Base-by-base conservation (phyloP, 2,888 invertebrate species). In the Trissolcus japonicus region DNA sequence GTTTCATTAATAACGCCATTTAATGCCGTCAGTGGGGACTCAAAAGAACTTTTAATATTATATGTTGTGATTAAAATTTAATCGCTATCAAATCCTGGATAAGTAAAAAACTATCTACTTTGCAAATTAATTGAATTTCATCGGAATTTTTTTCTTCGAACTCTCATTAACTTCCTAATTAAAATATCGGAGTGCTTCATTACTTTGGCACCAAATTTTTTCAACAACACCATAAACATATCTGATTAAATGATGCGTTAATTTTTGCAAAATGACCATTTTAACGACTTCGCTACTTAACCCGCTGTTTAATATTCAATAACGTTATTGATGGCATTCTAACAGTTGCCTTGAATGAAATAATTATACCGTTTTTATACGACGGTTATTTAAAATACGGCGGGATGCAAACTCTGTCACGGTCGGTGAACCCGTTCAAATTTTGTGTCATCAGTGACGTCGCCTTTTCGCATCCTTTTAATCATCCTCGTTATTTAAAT, bases 11-110 rank as follows among this genome's bases (percentile, higher is more conserved):
- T 57, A 76, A 60, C 66, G 68, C 68, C 75, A 77, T 78, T 79
- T 62, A 74, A 82, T 82, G 82, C 82, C 81, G 83, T 84, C 83
- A 82, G n/a, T 80, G 82, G 82, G 76, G 16, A 54, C 54, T n/a
- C 21, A 81, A 82, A 78, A 79, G 82, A 83, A 9, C 35, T 11
- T n/a, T 35, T 9, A 35, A 35, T 35, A 35, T 35, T 35, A 11
- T 35, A 35, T 11, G 35, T 35, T 11, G 11, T 35, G 35, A 35
- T 35, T 35, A 35, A 9, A 29, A 35, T 35, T 7, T 35, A 35
- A 35, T 35, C 35, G 35, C 11, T 6, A 35, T 35, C 11, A 35
- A 11, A 35, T 35, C 35, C 35, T 9, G 2, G 25, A 25, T 2
- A 25, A 25, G 4, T n/a, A 25, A 35, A 7, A 35, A 35, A 35